Base-by-base conservation (phyloP, 1,140 invertebrate species). In the Leptestheria dahalacensis region DNA sequence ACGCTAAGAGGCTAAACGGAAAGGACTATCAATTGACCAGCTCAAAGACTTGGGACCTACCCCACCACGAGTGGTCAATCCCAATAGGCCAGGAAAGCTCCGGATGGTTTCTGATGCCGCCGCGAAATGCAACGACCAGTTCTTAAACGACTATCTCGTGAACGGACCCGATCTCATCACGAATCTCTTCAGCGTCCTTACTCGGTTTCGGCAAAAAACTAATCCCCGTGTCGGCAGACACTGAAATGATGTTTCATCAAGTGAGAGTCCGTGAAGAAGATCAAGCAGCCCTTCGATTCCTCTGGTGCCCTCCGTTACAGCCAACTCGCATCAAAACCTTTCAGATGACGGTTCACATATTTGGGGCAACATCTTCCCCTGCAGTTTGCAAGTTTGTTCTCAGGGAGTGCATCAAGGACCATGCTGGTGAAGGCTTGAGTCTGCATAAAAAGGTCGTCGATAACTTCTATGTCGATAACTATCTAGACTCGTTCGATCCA, bases 1-100 rank as follows among this genome's bases (percentile, higher is more conserved):
- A 58, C 3, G 21, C 29, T 1, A 49, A 21, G 18, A 25, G 26
- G 26, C 23, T 63, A 15, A 6, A 2, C 6, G n/a, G 2, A 29
- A 15, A 25, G 1, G 53, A 55, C 20, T 0, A 26, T 9, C 4
- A 11, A 28, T 23, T 15, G 9, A 29, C 21, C 3, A 3, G 4
- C 18, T 20, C 25, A 3, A 55, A 55, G n/a, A 78, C 26, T 63
- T 60, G 55, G 54, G 59, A 61, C 26, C 12, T 61, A 10, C 55
- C 60, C n/a, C 60, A 61, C 23, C 55, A 59, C 25, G 60, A 9
- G 60, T 61, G 6, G 18, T 48, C 3, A 47, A 60, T n/a, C 60
- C 60, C 0, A 18, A 58, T 20, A 61, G 49, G 46, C 68, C 70
- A 2, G 68, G 69, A 1, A 60, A 61, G 47, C 1, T 61, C 47